These are phyloP conservation scores for Petromus typicus DNA, from an alignment of 2,113 vertebrate genomes.

Conservation along the genomic window DNA sequence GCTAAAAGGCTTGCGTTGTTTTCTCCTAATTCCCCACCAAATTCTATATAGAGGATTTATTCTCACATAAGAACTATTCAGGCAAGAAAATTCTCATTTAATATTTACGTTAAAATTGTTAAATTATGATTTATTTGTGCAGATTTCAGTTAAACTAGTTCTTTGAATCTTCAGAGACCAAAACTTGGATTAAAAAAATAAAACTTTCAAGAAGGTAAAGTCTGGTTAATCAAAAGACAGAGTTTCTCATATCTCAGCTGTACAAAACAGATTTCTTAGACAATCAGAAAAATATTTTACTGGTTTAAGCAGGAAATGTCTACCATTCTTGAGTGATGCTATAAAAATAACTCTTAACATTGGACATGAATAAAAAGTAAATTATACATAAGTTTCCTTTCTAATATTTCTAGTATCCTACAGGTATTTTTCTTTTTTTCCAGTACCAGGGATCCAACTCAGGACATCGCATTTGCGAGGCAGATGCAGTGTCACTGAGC, in stretches of 20 bases:
- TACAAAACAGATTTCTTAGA: constrained; percentile 34
- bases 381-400: not conserved
- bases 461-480: no score
- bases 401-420: not conserved
- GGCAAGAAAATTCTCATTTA: not conserved
- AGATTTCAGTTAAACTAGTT: constrained; percentile 44
- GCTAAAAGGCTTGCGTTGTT: not conserved
- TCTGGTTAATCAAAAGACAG: constrained; percentile 29
- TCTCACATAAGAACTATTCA: constrained; percentile 1
- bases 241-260: constrained; percentile 4
- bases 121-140: not conserved
- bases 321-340: not conserved
- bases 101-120: not conserved
- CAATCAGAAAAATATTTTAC: not conserved
- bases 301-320: constrained; percentile 3
- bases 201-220: constrained; percentile 28
- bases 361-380: not conserved
- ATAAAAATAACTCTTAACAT: not conserved
- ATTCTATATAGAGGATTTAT: not conserved
- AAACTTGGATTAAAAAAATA: constrained; percentile 40
- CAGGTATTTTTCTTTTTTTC: no score
- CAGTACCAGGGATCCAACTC: no score
- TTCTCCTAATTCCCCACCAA: not conserved
- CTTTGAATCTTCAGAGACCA: constrained; percentile 31
- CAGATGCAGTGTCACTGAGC: no score